Evolutionary conservation across 2,797 vertebrate species (phyloP).

Genomic region (Sarcophilus harrisii): DNA sequence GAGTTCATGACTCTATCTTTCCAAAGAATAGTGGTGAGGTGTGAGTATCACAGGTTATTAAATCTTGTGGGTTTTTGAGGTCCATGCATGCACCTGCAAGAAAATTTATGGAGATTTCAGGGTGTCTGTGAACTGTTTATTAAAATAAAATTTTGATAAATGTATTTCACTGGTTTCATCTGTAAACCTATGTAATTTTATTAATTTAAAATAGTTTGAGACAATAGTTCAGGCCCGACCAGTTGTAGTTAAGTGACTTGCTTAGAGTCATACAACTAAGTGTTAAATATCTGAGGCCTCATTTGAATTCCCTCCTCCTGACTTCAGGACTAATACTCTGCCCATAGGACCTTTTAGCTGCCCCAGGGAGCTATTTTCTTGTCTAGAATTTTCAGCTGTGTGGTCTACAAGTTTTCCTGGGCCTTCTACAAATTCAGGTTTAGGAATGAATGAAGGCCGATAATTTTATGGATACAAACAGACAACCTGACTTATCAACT

Average conservation of each 20-base stretch:
- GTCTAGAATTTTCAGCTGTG: neutral
- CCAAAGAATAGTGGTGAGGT: neutral
- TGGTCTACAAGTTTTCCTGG: neutral
- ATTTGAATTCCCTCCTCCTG: no score
- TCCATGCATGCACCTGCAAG: neutral
- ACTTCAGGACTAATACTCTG: no score
- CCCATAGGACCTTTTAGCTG: no score
- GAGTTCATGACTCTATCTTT: neutral
- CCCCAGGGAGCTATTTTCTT: neutral
- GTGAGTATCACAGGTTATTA: neutral
- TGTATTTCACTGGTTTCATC: neutral
- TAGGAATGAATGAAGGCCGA: neutral
- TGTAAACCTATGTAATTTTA: neutral
- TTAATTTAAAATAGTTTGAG: neutral
- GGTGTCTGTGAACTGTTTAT: neutral
- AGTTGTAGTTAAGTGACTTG: no score
- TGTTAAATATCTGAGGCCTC: no score
- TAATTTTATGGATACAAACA: neutral
- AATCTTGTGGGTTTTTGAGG: neutral
- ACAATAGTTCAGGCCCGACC: neutral
- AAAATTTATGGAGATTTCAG: neutral
- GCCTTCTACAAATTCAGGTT: neutral
- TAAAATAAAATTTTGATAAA: neutral
- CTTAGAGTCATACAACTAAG: no score
- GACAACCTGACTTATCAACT: neutral